Evolutionary conservation across 2,888 invertebrate species (phyloP).

Genomic region (Chrysopilus asiliformis): DNA sequence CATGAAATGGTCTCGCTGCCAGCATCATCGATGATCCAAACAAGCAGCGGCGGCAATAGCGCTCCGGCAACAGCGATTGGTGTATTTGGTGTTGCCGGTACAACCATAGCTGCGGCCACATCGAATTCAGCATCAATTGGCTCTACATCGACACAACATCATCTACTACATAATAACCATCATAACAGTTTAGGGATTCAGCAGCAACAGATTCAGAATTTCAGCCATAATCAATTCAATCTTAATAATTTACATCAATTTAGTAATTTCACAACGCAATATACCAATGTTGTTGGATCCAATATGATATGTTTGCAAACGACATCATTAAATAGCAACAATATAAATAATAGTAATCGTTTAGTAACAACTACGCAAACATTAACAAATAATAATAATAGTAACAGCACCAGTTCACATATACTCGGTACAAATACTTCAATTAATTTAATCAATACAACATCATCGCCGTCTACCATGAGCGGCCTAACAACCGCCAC

Average conservation of each 20-base stretch:
- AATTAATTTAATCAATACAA: constrained; percentile 5
- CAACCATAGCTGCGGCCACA: too few relatives aligned
- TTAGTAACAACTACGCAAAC: too few relatives aligned
- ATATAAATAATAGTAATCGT: too few relatives aligned
- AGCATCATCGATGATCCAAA: constrained; percentile 5
- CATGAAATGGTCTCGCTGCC: constrained; percentile 35
- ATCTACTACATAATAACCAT: constrained; percentile 4
- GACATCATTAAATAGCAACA: too few relatives aligned
- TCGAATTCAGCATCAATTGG: neutral
- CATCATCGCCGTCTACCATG: constrained; percentile 2
- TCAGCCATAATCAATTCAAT: constrained; percentile 10
- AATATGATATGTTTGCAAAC: constrained; percentile 2
- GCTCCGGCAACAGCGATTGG: constrained; percentile 6
- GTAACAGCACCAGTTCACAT: constrained; percentile 10
- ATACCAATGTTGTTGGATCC: constrained; percentile 1
- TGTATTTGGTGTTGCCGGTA: constrained; percentile 4
- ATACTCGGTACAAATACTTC: constrained; percentile 10
- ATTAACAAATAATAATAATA: constrained; percentile 7
- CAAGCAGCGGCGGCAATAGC: too few relatives aligned
- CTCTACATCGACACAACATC: constrained; percentile 7
- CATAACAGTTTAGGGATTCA: constrained; percentile 6
- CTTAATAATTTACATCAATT: constrained; percentile 11
- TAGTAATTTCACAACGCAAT: constrained; percentile 10
- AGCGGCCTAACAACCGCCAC: constrained; percentile 1
- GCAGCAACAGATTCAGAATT: constrained; percentile 8